Percentiles rank a stretch among this genome's conserved stretches.
phyloP scores from a whole-genome alignment of 2,113 vertebrate genomes.

The Stegastes partitus region DNA sequence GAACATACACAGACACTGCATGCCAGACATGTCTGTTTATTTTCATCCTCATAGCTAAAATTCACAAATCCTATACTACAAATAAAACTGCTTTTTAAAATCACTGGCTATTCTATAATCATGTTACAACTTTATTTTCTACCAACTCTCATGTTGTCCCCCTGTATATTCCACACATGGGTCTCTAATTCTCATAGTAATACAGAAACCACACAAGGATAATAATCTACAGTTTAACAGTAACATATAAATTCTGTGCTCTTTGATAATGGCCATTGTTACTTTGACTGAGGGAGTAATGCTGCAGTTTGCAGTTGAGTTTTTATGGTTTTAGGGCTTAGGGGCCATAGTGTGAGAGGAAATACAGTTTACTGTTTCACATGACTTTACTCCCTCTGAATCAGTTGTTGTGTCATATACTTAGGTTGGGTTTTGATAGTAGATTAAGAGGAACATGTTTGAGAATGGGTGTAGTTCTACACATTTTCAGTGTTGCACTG shows the following conservation, averaged over 20 bases:
- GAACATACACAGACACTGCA: conserved; percentile 3
- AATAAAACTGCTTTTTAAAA: neutral
- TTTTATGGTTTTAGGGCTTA: conserved; percentile 39
- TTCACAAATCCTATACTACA: neutral
- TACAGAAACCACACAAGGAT: too few relatives aligned
- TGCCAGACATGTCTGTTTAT: conserved; percentile 17
- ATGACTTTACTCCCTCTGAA: neutral
- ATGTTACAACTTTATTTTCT: neutral
- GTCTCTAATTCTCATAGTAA: too few relatives aligned
- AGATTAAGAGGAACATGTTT: too few relatives aligned
- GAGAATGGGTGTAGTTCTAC: too few relatives aligned
- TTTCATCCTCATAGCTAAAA: conserved; percentile 3
- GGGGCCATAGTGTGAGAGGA: conserved; percentile 7
- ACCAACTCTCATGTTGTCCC: neutral
- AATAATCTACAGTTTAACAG: neutral
- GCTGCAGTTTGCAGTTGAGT: neutral
- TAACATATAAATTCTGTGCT: neutral
- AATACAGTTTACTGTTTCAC: conserved; percentile 12
- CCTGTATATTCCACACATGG: neutral
- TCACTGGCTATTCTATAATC: neutral
- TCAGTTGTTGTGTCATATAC: neutral
- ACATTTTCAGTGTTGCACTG: too few relatives aligned
- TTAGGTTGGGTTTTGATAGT: neutral
- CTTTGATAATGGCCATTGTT: neutral
- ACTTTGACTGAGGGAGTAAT: neutral